These are phyloP conservation scores for Eulemur rufifrons DNA, from an alignment of 2,113 vertebrate genomes.

Conservation along the genomic window DNA sequence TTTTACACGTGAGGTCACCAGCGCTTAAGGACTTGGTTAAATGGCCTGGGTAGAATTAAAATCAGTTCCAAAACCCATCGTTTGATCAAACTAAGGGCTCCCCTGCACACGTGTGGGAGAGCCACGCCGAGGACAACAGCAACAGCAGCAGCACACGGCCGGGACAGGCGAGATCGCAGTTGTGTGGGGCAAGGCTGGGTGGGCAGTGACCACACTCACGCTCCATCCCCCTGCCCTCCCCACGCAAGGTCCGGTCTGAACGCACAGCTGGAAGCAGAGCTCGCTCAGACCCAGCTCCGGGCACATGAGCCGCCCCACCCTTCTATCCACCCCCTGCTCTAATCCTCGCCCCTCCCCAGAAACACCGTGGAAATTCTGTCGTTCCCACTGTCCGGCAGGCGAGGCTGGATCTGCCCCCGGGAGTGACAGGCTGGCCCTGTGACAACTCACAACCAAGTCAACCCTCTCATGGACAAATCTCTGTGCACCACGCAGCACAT, in stretches of 20 bases:
- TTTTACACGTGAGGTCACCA: background rate
- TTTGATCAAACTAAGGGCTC: too few species aligned
- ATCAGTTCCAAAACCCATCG: background rate
- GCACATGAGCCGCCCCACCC: too few species aligned
- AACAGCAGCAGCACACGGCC: too few species aligned
- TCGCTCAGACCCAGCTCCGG: rapidly evolving
- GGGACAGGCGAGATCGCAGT: rapidly evolving
- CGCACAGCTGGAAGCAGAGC: background rate
- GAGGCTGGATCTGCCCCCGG: background rate
- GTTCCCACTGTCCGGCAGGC: background rate
- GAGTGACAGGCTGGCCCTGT: background rate
- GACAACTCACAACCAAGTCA: background rate
- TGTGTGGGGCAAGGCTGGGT: too few species aligned
- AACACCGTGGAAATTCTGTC: background rate
- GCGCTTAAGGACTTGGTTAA: background rate
- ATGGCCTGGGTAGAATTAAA: background rate
- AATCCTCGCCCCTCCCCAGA: rapidly evolving
- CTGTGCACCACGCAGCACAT: rapidly evolving
- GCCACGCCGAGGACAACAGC: rapidly evolving
- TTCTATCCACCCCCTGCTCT: too few species aligned
- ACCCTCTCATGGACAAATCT: rapidly evolving
- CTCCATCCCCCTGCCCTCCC: background rate
- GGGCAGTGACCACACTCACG: rapidly evolving
- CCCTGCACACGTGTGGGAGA: background rate
- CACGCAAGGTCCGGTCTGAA: background rate